A percentile compares a stretch with the other conserved stretches of the same genome.
phyloP scores from a whole-genome alignment of 2,113 vertebrate species.

The Takifugu bimaculatus region DNA sequence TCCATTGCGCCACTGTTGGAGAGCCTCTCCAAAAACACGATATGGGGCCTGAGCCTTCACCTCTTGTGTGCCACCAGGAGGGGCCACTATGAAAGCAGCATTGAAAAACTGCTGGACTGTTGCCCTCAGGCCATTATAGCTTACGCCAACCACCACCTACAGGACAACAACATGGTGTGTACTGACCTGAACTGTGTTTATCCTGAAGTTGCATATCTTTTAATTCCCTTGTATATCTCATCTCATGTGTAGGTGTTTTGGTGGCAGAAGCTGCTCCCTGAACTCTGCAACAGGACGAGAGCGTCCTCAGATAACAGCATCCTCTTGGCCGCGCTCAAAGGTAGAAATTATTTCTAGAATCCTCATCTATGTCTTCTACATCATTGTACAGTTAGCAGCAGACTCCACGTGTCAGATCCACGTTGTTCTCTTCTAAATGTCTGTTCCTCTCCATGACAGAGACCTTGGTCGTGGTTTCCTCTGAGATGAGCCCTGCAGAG shows the following conservation, averaged over 20 bases:
- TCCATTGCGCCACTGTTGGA: slow-evolving; percentile 80
- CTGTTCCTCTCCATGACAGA: slow-evolving; percentile 71
- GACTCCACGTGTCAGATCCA: no score
- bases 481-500: slow-evolving; percentile 82
- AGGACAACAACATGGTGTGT: slow-evolving; percentile 78
- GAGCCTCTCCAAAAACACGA: slow-evolving; percentile 68
- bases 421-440: not conserved
- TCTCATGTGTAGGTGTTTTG: slow-evolving; percentile 78
- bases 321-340: slow-evolving; percentile 83
- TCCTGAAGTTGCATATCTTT: not conserved
- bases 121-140: slow-evolving; percentile 83
- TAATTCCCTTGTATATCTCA: not conserved
- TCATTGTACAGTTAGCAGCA: no score
- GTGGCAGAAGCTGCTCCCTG: slow-evolving; percentile 94
- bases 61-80: slow-evolving; percentile 80
- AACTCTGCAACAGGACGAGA: slow-evolving; percentile 82
- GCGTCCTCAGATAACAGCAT: slow-evolving; percentile 66
- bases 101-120: slow-evolving; percentile 78
- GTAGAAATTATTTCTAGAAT: slow-evolving; percentile 59
- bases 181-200: not conserved
- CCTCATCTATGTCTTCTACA: no score
- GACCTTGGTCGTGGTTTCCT: slow-evolving; percentile 80
- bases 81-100: slow-evolving; percentile 72
- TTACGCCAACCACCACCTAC: slow-evolving; percentile 86
- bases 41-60: slow-evolving; percentile 78